Base-by-base conservation (phyloP, 2,888 invertebrate genomes). In the Euplagia quadripunctaria region DNA sequence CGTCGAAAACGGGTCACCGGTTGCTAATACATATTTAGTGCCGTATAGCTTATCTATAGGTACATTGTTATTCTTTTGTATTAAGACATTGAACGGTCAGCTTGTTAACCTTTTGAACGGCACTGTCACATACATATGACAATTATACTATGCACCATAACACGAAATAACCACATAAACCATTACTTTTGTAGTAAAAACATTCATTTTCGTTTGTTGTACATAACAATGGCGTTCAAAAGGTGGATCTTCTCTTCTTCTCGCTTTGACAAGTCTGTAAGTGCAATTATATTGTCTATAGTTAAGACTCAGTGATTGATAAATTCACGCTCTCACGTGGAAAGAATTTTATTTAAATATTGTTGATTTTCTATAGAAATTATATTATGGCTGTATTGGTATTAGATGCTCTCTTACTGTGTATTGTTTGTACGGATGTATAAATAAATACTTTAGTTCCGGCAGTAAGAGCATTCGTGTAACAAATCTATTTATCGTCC, bases 1-100 rank as follows among this genome's bases (percentile, higher is more conserved):
- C 58, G 58, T 64, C 46, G 64, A 77, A 83, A 82, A 83, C 77
- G 80, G 85, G 83, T 84, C 83, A 73, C 70, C 51, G 61, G 58
- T 49, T 66, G 14, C 43, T 63, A 42, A 68, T 72, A 55, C 55
- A 16, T 42, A 55, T 65, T 71, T 68, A 68, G 46, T 12, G n/a
- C n/a, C n/a, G n/a, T 31, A 55, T 55, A 11, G n/a, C 42, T 70
- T 61, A 69, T 63, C 70, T 63, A 7, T 14, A 70, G 9, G 9
- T 17, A 42, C 20, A 31, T 64, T 52, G 70, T 64, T 64, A 52
- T 64, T 64, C 49, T 70, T 51, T 64, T 64, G 68, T 68, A 61
- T 55, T n/a, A 55, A n/a, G 31, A 43, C n/a, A n/a, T 68, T 42
- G n/a, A 55, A 68, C 20, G 31, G 20, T 31, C 61, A 46, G 43